Base-by-base conservation (phyloP, 2,797 vertebrate species). In the Phaenicophaeus curvirostris region DNA sequence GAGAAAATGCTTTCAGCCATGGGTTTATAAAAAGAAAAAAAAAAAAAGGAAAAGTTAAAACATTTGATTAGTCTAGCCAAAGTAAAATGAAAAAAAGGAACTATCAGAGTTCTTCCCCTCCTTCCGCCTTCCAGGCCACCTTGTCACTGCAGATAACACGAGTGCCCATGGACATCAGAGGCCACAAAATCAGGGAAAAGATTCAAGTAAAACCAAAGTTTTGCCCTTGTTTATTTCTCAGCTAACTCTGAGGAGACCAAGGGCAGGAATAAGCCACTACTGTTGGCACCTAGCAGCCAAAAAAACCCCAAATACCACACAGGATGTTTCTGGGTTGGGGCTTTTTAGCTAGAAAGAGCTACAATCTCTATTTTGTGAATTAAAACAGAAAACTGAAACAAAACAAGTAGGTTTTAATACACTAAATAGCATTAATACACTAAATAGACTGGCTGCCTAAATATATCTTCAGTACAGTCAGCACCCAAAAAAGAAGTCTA, bases 121-220 rank as follows among this genome's bases (percentile, higher is more conserved):
- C 21, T 58, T 62, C n/a, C 2, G 1, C 58, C 59, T 25, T 42
- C 37, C 85, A 85, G 72, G 46, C 15, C 50, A 44, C 21, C 11
- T 50, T 46, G 15, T 48, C 68, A 37, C 39, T 0, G 0, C 2
- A 13, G 17, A 41, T 41, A 50, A 44, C 62, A 25, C 1, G 0
- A 78, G 37, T 18, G 23, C 33, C 58, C 58, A 55, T n/a, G n/a
- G n/a, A n/a, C n/a, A n/a, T n/a, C n/a, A n/a, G n/a, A 41, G 35
- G 55, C 42, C 55, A 85, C 50, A 80, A 75, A 80, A 63, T 11
- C 79, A 46, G 57, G 6, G 19, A 86, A 67, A 78, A 23, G 0
- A 67, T 54, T 75, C 71, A 35, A 62, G 19, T 30, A 13, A 90
- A 93, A 78, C 16, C 12, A 48, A 75, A 48, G 25, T 4, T 62